phyloP scores from a whole-genome alignment of 2,797 vertebrate species.

The Chaetodon trifasciatus region DNA sequence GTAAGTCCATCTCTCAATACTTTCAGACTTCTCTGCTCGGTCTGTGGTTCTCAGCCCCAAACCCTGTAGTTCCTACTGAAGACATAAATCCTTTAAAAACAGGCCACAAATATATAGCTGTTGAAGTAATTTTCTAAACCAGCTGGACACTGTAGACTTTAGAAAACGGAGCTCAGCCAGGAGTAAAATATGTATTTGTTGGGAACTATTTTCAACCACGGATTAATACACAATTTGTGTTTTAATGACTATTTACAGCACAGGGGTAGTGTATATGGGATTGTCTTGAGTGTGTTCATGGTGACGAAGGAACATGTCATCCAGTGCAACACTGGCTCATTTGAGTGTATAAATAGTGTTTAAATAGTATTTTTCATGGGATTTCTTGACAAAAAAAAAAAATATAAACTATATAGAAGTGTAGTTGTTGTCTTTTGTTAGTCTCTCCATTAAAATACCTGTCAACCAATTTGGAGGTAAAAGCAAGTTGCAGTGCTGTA shows the following conservation, averaged over 20 bases:
- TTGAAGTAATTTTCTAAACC: background rate
- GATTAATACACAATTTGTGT: background rate
- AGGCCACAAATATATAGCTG: background rate
- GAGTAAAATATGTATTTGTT: background rate
- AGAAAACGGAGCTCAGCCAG: background rate
- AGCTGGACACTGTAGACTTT: background rate
- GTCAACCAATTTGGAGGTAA: background rate
- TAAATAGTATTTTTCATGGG: background rate
- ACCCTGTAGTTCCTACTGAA: slow-evolving; percentile 15
- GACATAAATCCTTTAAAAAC: slow-evolving; percentile 3
- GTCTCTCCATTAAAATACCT: background rate
- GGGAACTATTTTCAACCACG: background rate
- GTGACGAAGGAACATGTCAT: background rate
- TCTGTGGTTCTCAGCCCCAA: slow-evolving; percentile 2
- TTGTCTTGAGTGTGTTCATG: background rate
- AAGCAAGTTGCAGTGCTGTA: background rate
- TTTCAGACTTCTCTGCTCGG: background rate
- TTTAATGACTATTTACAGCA: background rate
- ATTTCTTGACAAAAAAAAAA: background rate
- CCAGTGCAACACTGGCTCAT: background rate
- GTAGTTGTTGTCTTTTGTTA: background rate
- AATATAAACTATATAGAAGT: background rate
- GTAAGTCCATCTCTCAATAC: background rate
- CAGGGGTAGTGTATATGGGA: background rate
- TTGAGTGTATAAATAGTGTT: background rate